These are phyloP conservation scores for Clivina fossor DNA, from an alignment of 2,888 invertebrate genomes.

Conservation along the genomic window DNA sequence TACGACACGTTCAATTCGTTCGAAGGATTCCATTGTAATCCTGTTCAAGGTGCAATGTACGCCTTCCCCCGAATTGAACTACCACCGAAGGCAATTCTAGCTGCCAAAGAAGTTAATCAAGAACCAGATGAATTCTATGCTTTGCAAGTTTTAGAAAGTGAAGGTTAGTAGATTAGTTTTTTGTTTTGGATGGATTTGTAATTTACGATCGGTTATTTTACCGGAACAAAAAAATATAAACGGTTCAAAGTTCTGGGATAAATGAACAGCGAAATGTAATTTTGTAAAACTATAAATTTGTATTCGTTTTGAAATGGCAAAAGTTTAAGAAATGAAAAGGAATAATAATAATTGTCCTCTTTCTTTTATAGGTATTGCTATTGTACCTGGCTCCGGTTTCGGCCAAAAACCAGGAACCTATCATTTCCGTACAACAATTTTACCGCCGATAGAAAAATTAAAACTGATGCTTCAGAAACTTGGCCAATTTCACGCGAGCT, in stretches of 20 bases:
- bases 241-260: too few species aligned
- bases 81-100: constrained; percentile 80
- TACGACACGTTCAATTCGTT: constrained; percentile 88
- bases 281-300: too few species aligned
- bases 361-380: constrained; percentile 96
- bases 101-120: constrained; percentile 74
- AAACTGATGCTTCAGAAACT: constrained; percentile 81
- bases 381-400: constrained; percentile 94
- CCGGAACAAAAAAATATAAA: too few species aligned
- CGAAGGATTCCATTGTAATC: constrained; percentile 84
- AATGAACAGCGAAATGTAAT: too few species aligned
- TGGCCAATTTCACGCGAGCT: constrained; percentile 79
- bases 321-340: too few species aligned
- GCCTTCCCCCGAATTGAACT: constrained; percentile 88
- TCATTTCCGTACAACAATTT: constrained; percentile 94
- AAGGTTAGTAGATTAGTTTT: constrained; percentile 56
- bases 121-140: constrained; percentile 92
- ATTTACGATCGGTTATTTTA: too few species aligned
- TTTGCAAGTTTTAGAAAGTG: constrained; percentile 84
- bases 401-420: constrained; percentile 91
- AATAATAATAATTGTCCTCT: too few species aligned
- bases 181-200: too few species aligned
- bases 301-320: too few species aligned
- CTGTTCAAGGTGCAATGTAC: constrained; percentile 95
- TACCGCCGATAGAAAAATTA: constrained; percentile 83